Conservation (phyloP, 2,797 vertebrate genomes). For the Halcyon leucocephala region DNA sequence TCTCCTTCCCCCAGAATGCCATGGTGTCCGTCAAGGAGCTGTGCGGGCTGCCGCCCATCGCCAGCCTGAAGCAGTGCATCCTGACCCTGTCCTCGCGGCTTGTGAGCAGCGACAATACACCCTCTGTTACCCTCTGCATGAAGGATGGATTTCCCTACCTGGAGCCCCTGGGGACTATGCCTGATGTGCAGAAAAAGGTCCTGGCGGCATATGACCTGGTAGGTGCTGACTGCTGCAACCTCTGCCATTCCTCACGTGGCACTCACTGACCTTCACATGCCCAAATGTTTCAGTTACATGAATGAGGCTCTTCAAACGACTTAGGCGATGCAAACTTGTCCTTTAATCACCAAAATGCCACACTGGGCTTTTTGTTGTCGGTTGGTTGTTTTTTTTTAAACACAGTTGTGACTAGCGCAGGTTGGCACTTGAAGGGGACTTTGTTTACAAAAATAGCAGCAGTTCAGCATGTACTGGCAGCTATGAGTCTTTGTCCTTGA, state of each 20-base stretch:
- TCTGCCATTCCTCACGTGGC: not conserved
- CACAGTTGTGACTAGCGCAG: not conserved
- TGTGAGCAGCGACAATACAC: conserved; percentile 83
- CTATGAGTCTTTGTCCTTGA: not conserved
- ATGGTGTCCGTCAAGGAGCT: conserved; percentile 93
- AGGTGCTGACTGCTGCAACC: conserved; percentile 7
- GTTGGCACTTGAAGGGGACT: not conserved
- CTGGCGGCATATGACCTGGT: conserved; percentile 92
- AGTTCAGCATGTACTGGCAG: not conserved
- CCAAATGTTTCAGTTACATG: not conserved
- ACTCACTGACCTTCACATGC: rapidly evolving
- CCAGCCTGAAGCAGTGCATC: conserved; percentile 97
- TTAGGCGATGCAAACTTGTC: not conserved
- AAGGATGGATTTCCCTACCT: conserved; percentile 91
- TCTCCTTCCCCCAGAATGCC: conserved; percentile 81
- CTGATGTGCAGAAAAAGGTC: conserved; percentile 90
- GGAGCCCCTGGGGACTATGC: conserved; percentile 84
- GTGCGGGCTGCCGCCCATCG: conserved; percentile 93
- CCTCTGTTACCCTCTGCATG: conserved; percentile 87
- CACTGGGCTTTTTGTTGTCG: not conserved
- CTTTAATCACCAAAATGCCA: not conserved
- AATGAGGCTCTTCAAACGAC: not conserved
- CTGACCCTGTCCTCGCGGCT: conserved; percentile 91
- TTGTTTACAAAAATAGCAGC: not conserved
- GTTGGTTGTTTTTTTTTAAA: not conserved